These are phyloP conservation scores for Ellobium chinense DNA, from an alignment of 2,888 invertebrate genomes.

Conservation along the genomic window DNA sequence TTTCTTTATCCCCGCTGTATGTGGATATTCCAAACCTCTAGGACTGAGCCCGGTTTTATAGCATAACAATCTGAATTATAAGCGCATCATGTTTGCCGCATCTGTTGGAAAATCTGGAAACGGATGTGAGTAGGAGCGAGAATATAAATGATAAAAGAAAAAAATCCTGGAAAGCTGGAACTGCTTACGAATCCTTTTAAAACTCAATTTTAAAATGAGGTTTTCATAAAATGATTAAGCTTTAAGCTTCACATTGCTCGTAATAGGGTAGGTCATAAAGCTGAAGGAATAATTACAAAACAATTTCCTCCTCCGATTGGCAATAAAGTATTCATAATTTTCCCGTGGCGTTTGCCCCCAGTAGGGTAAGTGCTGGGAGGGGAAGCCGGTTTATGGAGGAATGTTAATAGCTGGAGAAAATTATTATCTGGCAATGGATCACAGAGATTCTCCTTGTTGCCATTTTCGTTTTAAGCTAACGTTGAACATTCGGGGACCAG, in stretches of 20 bases:
- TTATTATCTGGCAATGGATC: slow-evolving; percentile 16
- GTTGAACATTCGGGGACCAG: slow-evolving; percentile 7
- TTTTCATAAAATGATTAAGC: not conserved
- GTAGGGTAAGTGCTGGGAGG: slow-evolving; percentile 5
- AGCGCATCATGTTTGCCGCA: too few relatives aligned
- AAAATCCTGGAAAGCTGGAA: not conserved
- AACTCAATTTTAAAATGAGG: not conserved
- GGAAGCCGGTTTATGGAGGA: not conserved
- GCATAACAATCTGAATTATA: too few relatives aligned
- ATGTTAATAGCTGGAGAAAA: slow-evolving; percentile 30
- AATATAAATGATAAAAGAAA: too few relatives aligned
- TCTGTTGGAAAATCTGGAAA: too few relatives aligned
- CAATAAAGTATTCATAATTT: slow-evolving; percentile 26
- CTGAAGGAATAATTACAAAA: slow-evolving; percentile 21
- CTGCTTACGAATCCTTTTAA: not conserved
- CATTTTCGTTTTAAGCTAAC: slow-evolving; percentile 29
- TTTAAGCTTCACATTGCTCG: not conserved
- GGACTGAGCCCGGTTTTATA: too few relatives aligned
- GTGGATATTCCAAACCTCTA: too few relatives aligned
- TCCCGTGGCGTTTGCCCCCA: not conserved
- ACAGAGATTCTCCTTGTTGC: not conserved
- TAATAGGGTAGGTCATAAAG: not conserved
- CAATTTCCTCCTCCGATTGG: slow-evolving; percentile 25
- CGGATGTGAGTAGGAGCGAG: too few relatives aligned
- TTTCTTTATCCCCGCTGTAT: too few relatives aligned